Conservation (phyloP, 2,113 vertebrate species). For the Emydocephalus ijimae region DNA sequence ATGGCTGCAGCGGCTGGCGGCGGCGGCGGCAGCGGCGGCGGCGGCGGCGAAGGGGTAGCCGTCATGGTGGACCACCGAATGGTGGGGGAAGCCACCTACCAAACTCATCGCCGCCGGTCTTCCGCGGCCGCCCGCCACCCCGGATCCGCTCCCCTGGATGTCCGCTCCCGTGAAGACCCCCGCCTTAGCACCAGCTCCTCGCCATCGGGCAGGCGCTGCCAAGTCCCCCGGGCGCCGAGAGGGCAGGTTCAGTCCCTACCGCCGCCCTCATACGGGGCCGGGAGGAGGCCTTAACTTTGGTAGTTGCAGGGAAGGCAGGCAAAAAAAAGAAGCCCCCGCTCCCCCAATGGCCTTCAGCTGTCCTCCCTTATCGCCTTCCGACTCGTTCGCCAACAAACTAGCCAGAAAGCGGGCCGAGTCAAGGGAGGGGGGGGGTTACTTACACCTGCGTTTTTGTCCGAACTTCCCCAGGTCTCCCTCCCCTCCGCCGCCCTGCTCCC, state of each 20-base stretch:
- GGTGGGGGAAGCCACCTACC: slow-evolving; percentile 93
- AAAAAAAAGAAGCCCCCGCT: neutral
- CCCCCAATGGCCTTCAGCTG: neutral
- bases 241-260: slow-evolving; percentile 19
- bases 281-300: neutral
- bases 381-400: accelerated
- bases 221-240: neutral
- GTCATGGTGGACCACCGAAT: slow-evolving; percentile 95
- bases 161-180: neutral
- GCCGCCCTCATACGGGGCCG: neutral
- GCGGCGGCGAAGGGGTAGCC: slow-evolving; percentile 92
- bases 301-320: neutral
- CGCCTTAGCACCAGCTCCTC: slow-evolving; percentile 28
- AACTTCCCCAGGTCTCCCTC: neutral
- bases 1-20: slow-evolving; percentile 85
- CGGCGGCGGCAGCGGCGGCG: slow-evolving; percentile 72
- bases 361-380: neutral
- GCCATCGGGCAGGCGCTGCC: slow-evolving; percentile 46
- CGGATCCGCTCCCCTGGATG: slow-evolving; percentile 44
- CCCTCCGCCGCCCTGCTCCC: neutral
- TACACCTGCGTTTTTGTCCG: neutral
- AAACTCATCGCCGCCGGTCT: slow-evolving; percentile 80
- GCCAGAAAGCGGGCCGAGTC: neutral
- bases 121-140: slow-evolving; percentile 45
- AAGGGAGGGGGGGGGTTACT: neutral